Evolutionary conservation across 2,113 vertebrate species (phyloP).

Genomic region (Fregata magnificens): DNA sequence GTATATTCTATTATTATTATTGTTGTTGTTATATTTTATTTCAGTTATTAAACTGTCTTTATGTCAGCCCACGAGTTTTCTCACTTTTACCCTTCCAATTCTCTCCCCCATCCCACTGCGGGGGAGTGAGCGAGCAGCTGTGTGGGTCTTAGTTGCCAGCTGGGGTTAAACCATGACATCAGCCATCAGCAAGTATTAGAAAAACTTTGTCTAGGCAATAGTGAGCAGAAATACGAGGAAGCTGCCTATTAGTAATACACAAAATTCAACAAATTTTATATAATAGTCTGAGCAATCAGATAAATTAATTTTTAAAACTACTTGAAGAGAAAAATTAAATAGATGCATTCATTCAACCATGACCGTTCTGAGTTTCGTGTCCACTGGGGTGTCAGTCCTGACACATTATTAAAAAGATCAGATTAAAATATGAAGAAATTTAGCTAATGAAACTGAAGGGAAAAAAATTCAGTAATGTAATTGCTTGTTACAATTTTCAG

Average conservation of each 20-base stretch:
- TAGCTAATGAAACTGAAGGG: constrained; percentile 68
- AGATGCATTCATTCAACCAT: constrained; percentile 66
- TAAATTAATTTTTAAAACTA: constrained; percentile 70
- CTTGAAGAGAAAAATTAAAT: constrained; percentile 71
- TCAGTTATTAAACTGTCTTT: no score
- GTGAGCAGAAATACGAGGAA: constrained; percentile 9
- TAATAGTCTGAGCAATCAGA: constrained; percentile 65
- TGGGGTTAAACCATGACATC: background rate
- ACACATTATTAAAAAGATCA: constrained; percentile 70
- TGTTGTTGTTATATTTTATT: no score
- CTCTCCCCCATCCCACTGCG: no score
- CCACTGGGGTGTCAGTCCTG: constrained; percentile 58
- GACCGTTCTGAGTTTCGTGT: constrained; percentile 59
- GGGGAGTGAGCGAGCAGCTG: no score
- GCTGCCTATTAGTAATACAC: constrained; percentile 52
- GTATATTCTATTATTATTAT: no score
- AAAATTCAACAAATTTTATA: constrained; percentile 60
- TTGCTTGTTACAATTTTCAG: constrained; percentile 71
- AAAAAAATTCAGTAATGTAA: constrained; percentile 61
- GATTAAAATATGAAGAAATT: constrained; percentile 71
- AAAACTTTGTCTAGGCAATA: constrained; percentile 18
- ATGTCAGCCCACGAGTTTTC: no score
- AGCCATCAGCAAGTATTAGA: constrained; percentile 31
- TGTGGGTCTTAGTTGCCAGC: no score
- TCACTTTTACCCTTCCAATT: no score